A percentile compares a stretch with the other conserved stretches of the same genome.
phyloP scores from a whole-genome alignment of 2,113 vertebrate species.

The Mormyrus lacerda region DNA sequence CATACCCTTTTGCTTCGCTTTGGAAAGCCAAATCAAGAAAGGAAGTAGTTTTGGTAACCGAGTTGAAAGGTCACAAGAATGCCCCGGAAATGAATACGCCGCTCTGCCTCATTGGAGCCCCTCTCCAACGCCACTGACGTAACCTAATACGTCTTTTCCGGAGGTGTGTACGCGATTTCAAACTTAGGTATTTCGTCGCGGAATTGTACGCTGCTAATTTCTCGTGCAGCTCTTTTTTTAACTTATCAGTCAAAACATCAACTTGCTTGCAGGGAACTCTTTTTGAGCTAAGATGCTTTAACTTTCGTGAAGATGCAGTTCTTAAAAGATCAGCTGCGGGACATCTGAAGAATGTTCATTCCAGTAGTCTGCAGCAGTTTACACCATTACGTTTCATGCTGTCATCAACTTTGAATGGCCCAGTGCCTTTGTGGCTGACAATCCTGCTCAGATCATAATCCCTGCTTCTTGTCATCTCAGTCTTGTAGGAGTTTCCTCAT shows the following conservation, averaged over 20 bases:
- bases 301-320: too few relatives aligned
- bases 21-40: slow-evolving; percentile 60
- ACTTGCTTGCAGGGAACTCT: too few relatives aligned
- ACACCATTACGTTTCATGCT: too few relatives aligned
- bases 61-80: slow-evolving; percentile 34
- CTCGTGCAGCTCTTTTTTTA: not conserved
- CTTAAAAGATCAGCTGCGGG: too few relatives aligned
- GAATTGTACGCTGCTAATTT: not conserved
- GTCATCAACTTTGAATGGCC: too few relatives aligned
- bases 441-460: too few relatives aligned
- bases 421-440: too few relatives aligned
- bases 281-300: too few relatives aligned
- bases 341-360: too few relatives aligned
- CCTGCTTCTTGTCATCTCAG: too few relatives aligned
- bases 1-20: slow-evolving; percentile 52
- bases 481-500: too few relatives aligned
- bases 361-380: too few relatives aligned
- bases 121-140: not conserved
- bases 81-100: not conserved
- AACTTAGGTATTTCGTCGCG: not conserved
- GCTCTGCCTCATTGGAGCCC: not conserved
- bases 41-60: slow-evolving; percentile 53
- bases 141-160: not conserved
- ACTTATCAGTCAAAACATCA: not conserved
- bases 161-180: not conserved